Evolutionary conservation across 2,113 vertebrate species (phyloP).

Genomic region (Accipiter virgatus): DNA sequence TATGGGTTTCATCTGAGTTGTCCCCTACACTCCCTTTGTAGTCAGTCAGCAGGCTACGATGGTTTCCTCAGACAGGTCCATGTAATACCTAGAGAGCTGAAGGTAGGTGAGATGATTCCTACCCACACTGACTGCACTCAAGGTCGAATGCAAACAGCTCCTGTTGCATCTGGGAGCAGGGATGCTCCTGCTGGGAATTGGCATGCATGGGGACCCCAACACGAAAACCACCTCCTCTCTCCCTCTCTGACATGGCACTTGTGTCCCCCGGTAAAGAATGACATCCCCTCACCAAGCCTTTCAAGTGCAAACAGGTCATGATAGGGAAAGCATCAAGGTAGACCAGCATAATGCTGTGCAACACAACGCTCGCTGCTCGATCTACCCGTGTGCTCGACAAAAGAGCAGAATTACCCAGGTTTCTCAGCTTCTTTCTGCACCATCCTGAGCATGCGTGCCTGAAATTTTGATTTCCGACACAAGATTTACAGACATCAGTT

Average conservation of each 20-base stretch:
- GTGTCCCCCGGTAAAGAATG: background rate
- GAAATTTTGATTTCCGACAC: background rate
- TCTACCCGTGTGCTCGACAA: accelerated
- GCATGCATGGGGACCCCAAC: accelerated
- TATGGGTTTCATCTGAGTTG: background rate
- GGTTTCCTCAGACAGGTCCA: background rate
- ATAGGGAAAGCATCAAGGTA: background rate
- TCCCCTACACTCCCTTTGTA: background rate
- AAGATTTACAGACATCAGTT: background rate
- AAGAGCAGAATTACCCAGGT: background rate
- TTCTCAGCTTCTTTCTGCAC: background rate
- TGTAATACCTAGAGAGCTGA: background rate
- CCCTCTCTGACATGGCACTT: accelerated
- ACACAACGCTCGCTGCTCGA: accelerated
- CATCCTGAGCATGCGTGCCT: background rate
- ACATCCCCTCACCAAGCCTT: too few species aligned
- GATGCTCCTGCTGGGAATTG: background rate
- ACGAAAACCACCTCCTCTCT: background rate
- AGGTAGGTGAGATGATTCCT: background rate
- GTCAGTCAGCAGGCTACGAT: background rate
- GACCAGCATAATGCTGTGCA: accelerated
- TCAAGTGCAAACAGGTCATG: background rate
- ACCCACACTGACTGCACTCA: too few species aligned
- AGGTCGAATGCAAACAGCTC: background rate
- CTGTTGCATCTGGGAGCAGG: background rate